Base-by-base conservation (phyloP, 2,113 vertebrate genomes). In the Tiliqua scincoides region DNA sequence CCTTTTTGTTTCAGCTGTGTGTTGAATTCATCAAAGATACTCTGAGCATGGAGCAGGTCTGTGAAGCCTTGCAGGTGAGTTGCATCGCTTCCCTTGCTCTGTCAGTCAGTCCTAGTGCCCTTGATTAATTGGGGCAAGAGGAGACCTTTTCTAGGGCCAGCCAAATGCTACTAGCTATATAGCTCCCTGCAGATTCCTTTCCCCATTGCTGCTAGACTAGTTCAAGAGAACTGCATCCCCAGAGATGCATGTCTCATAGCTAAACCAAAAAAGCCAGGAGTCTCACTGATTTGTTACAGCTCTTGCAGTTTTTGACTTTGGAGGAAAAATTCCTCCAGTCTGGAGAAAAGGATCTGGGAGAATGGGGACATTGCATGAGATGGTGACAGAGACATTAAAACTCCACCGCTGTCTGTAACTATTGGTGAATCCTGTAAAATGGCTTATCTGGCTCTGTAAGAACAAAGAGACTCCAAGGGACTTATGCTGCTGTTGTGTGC, bases 21-120 rank as follows among this genome's bases (percentile, higher is more conserved):
- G 82, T 96, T 79, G 91, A 95, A 79, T 97, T 97, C 93, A 95
- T 97, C 94, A 93, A 91, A 84, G 95, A 95, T 57, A 95, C 95
- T 0, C 90, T 97, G 85, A 96, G 91, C 0, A 95, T 96, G 90
- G 96, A 97, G 32, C 92, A 96, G 84, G 97, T 94, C 89, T 97
- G 97, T 0, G 97, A 97, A 90, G 97, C 96, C 3, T 89, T 97
- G 90, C 97, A 97, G 97, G 97, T 97, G 80, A 91, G 95, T 86
- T 73, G 43, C 27, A 21, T 5, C 21, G 6, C 32, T 81, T 1
- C 74, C 7, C 17, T 21, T 63, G 2, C 8, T 2, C 43, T 67
- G 3, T 78, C 67, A 65, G 40, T 12, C n/a, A 35, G 18, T 8
- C 25, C 70, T 21, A 62, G 25, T 61, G 35, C 37, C 67, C 43